phyloP scores from a whole-genome alignment of 1,140 invertebrate genomes.

The Leguminivora glycinivorella region DNA sequence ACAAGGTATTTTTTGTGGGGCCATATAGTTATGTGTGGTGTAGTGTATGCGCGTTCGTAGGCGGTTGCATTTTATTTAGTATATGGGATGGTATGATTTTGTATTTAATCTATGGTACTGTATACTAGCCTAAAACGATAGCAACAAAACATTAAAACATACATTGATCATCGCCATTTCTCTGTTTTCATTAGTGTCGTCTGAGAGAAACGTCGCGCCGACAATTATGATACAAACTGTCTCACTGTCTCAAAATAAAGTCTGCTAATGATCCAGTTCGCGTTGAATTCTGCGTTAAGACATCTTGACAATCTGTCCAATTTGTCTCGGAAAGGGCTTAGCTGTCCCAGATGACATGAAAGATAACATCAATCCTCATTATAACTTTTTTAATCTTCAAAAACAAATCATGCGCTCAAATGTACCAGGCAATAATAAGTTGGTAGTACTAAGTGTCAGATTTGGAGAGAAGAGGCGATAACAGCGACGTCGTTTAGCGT shows the following conservation, averaged over 20 bases:
- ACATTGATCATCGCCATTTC: too few species aligned
- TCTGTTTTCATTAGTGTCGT: too few species aligned
- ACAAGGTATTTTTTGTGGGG: too few species aligned
- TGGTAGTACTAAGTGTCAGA: conserved; percentile 53
- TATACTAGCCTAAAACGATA: too few species aligned
- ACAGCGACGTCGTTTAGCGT: conserved; percentile 63
- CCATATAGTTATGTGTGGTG: too few species aligned
- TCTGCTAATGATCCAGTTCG: not conserved
- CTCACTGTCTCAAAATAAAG: not conserved
- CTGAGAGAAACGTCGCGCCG: too few species aligned
- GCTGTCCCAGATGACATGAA: not conserved
- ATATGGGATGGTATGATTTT: too few species aligned
- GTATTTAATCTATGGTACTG: too few species aligned
- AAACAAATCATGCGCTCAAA: conserved; percentile 28
- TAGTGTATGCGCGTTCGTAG: too few species aligned
- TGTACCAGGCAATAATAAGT: conserved; percentile 58
- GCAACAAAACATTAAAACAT: too few species aligned
- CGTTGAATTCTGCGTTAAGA: not conserved
- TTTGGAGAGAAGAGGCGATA: conserved; percentile 57
- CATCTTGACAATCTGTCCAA: conserved; percentile 21
- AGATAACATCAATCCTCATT: conserved; percentile 26
- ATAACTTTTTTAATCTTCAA: conserved; percentile 27
- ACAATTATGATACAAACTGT: too few species aligned
- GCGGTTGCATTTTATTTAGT: too few species aligned
- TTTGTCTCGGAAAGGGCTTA: conserved; percentile 13